These are phyloP conservation scores for Criorhina ranunculi DNA, from an alignment of 2,888 invertebrate genomes.

Conservation along the genomic window DNA sequence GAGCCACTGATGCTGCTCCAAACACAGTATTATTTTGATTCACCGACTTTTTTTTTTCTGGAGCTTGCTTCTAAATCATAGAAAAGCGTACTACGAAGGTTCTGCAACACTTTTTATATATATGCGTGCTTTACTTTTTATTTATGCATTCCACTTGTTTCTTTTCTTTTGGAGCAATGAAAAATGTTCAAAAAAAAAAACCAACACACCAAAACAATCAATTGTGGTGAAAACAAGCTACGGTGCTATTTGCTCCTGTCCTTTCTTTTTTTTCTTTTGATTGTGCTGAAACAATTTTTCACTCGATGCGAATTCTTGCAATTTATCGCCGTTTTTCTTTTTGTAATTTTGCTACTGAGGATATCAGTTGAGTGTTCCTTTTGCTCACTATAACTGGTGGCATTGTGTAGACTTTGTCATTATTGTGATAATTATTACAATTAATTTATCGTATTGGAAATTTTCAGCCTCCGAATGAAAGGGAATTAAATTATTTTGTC, in stretches of 20 bases:
- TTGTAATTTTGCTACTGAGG: constrained; percentile 32
- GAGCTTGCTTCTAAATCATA: constrained; percentile 22
- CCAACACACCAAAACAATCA: constrained; percentile 43
- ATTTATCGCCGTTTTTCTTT: constrained; percentile 55
- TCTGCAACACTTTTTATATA: constrained; percentile 52
- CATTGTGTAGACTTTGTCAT: constrained; percentile 46
- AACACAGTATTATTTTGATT: constrained; percentile 34
- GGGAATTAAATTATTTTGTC: constrained; percentile 72
- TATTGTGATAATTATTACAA: constrained; percentile 39
- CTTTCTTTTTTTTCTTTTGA: constrained; percentile 39
- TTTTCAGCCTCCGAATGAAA: constrained; percentile 51
- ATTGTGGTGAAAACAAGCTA: constrained; percentile 67
- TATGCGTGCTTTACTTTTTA: constrained; percentile 51
- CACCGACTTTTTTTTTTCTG: constrained; percentile 34
- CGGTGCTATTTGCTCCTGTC: constrained; percentile 47
- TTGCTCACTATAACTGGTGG: constrained; percentile 38
- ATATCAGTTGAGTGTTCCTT: constrained; percentile 20
- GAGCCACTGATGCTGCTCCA: too few species aligned
- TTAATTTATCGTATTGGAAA: constrained; percentile 53
- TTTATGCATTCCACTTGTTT: constrained; percentile 59
- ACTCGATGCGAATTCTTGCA: constrained; percentile 65
- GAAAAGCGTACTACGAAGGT: constrained; percentile 12
- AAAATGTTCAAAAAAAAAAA: constrained; percentile 22
- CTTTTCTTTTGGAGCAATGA: constrained; percentile 18
- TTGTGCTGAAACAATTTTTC: constrained; percentile 62